Evolutionary conservation across 2,113 vertebrate genomes (phyloP).

Genomic region (Podilymbus podiceps): DNA sequence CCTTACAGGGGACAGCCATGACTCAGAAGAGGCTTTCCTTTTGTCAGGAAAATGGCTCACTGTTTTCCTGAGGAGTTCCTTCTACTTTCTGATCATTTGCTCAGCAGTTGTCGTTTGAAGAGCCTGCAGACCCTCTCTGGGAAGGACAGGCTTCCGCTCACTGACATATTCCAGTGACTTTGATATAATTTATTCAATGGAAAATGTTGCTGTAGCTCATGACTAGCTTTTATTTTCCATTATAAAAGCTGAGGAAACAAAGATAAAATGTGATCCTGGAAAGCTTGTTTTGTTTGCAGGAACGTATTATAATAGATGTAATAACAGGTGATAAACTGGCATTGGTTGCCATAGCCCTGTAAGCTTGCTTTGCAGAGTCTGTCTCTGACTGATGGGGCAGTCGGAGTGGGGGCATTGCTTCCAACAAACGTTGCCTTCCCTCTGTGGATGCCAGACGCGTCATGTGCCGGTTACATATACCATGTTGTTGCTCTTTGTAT

Average conservation of each 20-base stretch:
- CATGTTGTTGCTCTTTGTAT: neutral
- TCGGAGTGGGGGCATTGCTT: neutral
- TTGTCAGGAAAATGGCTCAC: neutral
- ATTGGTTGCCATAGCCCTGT: neutral
- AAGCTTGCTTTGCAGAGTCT: neutral
- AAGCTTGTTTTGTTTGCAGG: neutral
- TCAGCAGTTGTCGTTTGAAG: neutral
- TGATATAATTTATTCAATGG: neutral
- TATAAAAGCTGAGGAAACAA: neutral
- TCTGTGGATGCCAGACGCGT: neutral
- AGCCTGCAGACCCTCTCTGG: neutral
- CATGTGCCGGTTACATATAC: neutral
- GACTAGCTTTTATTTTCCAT: neutral
- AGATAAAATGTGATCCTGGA: neutral
- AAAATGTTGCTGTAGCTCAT: neutral
- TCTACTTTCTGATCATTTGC: neutral
- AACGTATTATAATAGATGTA: neutral
- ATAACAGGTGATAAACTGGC: neutral
- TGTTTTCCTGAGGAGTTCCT: neutral
- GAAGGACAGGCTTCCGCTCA: neutral
- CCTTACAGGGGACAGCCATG: neutral
- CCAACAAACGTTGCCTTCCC: neutral
- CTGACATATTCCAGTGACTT: neutral
- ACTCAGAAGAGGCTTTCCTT: neutral
- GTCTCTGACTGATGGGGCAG: neutral